Evolutionary conservation across 1,140 invertebrate species (phyloP), one percentile per base, ranked within the genome.

Genomic region (Drosophila albomicans): DNA sequence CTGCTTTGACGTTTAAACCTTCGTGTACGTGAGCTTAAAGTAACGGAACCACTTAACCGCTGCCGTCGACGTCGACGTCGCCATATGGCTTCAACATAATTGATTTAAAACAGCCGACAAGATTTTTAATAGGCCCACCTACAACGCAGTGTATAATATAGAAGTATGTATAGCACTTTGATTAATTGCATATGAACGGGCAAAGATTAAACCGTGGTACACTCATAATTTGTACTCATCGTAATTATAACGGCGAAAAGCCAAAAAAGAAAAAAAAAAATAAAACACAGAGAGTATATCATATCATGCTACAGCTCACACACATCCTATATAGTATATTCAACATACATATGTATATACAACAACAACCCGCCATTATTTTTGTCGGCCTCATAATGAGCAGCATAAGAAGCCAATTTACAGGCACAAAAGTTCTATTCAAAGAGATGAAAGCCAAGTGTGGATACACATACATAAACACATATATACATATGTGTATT

Each of bases 331-430:
- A 49, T 30, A 20, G 20, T 20, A 57, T 48, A 35, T 57, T 48
- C 15, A 7, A 8, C 35, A 38, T 38, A 8, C 35, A 38, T 38
- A 38, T 38, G 11, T 25, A 25, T 38, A 38, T 25, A 25, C 20
- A 25, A 25, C 20, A 25, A 25, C 20, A 25, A 25, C 35, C 35
- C 35, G 35, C 35, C 41, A 57, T 20, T 57, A 57, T 57, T 66
- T 67, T 30, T 5, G 35, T 28, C 28, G 52, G 49, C 41, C 15
- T 35, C 16, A 25, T 67, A 56, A 67, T 67, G 64, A 67, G 64
- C 64, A 66, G 45, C 64, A 46, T 57, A 57, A 67, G 64, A 67
- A 57, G 64, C 64, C 52, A 67, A 67, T 67, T 67, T 67, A 67
- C 64, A 57, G 46, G 30, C 52, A 67, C 64, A 57, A 67, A 67